Percentiles rank a stretch among this genome's conserved stretches.
Evolutionary conservation across 2,797 vertebrate species (phyloP).

Genomic region (Megalops cyprinoides): DNA sequence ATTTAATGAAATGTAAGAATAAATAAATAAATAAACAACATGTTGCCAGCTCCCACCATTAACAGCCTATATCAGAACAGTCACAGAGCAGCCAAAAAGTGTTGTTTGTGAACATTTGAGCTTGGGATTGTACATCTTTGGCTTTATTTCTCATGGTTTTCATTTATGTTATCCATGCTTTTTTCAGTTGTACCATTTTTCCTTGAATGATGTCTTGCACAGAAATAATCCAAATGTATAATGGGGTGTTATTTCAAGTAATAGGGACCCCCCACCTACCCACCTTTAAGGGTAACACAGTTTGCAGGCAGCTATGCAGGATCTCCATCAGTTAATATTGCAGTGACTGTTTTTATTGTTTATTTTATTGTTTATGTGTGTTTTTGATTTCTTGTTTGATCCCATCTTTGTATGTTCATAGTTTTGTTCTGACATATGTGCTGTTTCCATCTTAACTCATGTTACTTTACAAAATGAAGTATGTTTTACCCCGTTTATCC

Average conservation of each 20-base stretch:
- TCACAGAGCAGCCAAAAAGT: neutral
- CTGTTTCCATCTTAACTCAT: slow-evolving; percentile 41
- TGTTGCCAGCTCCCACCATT: neutral
- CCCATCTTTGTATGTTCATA: slow-evolving; percentile 33
- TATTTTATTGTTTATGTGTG: slow-evolving; percentile 44
- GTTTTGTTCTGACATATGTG: slow-evolving; percentile 56
- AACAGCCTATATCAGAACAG: neutral
- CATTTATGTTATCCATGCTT: neutral
- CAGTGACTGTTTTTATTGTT: slow-evolving; percentile 68
- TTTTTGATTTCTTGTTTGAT: neutral
- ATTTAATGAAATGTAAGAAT: no score
- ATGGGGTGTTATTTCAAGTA: neutral
- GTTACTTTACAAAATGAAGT: slow-evolving; percentile 36
- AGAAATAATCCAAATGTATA: neutral
- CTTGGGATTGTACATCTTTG: neutral
- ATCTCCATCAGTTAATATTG: slow-evolving; percentile 75
- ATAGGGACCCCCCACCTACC: neutral
- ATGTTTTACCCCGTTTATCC: slow-evolving; percentile 55
- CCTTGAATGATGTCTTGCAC: neutral
- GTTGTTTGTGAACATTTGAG: neutral
- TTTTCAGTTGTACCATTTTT: neutral
- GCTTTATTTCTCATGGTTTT: neutral
- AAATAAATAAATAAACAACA: no score
- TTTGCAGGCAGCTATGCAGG: slow-evolving; percentile 65
- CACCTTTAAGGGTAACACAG: neutral